These are phyloP conservation scores for Pristionchus japonicus DNA, from an alignment of 2,888 invertebrate genomes.

Conservation along the genomic window DNA sequence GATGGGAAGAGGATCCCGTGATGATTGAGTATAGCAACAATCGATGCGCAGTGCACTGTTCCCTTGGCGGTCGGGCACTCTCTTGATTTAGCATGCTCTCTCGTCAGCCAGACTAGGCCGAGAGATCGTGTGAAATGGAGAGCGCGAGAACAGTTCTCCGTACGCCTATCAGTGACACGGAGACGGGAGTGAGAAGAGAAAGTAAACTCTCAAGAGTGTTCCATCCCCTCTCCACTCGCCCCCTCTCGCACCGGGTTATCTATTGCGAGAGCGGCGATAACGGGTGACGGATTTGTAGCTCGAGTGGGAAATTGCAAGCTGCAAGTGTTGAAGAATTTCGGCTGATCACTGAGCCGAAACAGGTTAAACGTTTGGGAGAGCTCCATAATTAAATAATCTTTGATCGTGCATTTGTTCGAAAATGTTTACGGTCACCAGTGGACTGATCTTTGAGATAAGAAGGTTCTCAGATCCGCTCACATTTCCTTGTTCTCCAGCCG, in stretches of 20 bases:
- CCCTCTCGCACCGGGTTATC: background rate
- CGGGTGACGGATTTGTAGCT: background rate
- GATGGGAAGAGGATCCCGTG: background rate
- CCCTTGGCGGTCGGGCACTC: background rate
- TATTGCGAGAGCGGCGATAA: background rate
- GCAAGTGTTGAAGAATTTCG: background rate
- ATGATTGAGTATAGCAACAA: background rate
- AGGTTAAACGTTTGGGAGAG: background rate
- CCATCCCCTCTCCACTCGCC: background rate
- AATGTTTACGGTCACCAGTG: background rate
- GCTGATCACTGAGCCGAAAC: background rate
- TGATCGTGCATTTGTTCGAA: background rate
- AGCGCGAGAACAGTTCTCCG: background rate
- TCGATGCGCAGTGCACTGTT: conserved; percentile 15
- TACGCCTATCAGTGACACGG: background rate
- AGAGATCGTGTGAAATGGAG: background rate
- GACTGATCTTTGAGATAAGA: background rate
- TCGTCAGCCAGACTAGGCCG: background rate
- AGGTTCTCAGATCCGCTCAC: background rate
- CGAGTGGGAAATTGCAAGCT: background rate
- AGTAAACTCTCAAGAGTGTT: conserved; percentile 20
- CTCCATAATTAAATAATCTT: background rate
- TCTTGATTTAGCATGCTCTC: background rate
- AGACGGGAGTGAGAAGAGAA: background rate
- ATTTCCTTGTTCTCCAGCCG: background rate